These are phyloP conservation scores for Balearica regulorum DNA, from an alignment of 2,797 vertebrate species.

Conservation along the genomic window DNA sequence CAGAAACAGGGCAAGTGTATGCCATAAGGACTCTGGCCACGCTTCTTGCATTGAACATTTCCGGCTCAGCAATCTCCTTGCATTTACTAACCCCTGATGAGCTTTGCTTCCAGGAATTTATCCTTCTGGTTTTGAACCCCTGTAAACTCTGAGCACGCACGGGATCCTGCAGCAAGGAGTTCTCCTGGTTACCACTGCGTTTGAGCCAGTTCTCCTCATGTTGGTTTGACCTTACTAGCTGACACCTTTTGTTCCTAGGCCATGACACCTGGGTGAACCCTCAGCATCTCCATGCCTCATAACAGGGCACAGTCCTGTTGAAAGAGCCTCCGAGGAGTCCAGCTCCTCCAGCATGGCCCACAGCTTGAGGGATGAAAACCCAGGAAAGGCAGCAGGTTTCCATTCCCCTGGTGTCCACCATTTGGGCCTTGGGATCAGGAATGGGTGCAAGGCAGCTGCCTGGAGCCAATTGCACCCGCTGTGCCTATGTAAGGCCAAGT, in stretches of 20 bases:
- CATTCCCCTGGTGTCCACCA: neutral
- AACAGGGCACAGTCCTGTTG: neutral
- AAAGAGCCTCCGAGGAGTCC: neutral
- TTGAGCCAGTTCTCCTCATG: neutral
- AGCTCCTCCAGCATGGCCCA: fast-evolving
- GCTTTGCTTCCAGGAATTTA: neutral
- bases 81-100: neutral
- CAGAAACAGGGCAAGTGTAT: neutral
- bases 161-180: neutral
- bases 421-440: neutral
- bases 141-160: neutral
- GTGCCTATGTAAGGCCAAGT: neutral
- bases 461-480: neutral
- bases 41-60: neutral
- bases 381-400: neutral
- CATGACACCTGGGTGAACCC: neutral
- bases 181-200: fast-evolving
- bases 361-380: neutral
- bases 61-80: neutral
- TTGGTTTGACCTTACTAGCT: neutral
- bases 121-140: neutral
- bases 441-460: neutral
- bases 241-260: neutral
- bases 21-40: neutral
- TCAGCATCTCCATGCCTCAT: neutral